Percentiles rank a stretch among this genome's conserved stretches.
These are phyloP conservation scores for Bombus turneri DNA, from an alignment of 1,140 invertebrate genomes.

Conservation along the genomic window DNA sequence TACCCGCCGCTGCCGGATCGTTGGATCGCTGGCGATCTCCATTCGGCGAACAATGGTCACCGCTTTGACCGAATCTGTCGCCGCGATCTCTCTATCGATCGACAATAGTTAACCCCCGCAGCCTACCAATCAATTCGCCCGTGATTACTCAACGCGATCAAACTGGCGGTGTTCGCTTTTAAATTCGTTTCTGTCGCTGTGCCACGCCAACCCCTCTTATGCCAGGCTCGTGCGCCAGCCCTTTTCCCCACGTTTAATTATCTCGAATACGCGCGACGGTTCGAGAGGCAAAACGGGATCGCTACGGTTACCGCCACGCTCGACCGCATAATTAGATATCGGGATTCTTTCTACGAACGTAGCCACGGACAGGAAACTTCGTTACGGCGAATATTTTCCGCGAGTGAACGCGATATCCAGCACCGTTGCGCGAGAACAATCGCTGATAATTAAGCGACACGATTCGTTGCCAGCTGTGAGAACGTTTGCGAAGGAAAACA, in stretches of 20 bases:
- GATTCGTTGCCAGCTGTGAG: not conserved
- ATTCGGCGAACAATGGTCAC: conserved; percentile 8
- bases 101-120: not conserved
- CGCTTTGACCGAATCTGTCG: not conserved
- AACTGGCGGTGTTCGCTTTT: conserved; percentile 14
- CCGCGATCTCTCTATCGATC: conserved; percentile 10
- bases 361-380: not conserved
- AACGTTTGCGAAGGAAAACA: not conserved
- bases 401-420: not conserved
- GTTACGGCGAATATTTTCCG: conserved; percentile 31
- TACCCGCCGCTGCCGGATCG: not conserved
- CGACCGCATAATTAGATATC: conserved; percentile 33
- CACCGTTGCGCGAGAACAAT: not conserved
- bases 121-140: conserved; percentile 24
- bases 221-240: not conserved
- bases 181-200: conserved; percentile 17
- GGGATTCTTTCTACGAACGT: not conserved
- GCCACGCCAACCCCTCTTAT: not conserved
- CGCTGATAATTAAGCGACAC: conserved; percentile 9
- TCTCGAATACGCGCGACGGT: conserved; percentile 18
- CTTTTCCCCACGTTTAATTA: conserved; percentile 26
- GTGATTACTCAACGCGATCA: conserved; percentile 25
- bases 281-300: not conserved
- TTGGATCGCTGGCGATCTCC: not conserved
- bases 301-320: conserved; percentile 3